Percentiles rank a stretch among this genome's conserved stretches.
These are phyloP conservation scores for Carposina sasakii DNA, from an alignment of 1,140 invertebrate genomes.

Conservation along the genomic window DNA sequence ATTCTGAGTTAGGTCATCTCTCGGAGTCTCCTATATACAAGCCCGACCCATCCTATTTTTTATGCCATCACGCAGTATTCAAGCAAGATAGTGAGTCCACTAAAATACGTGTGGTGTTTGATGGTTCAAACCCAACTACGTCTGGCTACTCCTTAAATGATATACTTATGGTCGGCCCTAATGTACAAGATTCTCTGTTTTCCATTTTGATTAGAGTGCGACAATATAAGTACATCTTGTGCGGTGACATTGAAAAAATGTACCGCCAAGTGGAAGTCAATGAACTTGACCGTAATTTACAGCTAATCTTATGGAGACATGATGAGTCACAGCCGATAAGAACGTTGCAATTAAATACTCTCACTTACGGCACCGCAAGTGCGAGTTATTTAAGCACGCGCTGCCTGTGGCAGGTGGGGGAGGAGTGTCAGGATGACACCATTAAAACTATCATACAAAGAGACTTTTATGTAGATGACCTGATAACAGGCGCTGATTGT, in stretches of 20 bases:
- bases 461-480: slow-evolving; percentile 4
- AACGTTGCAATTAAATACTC: slow-evolving; percentile 29
- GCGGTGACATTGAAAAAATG: slow-evolving; percentile 13
- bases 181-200: slow-evolving; percentile 8
- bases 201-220: slow-evolving; percentile 7
- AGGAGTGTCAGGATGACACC: not conserved
- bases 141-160: slow-evolving; percentile 8
- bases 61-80: slow-evolving; percentile 4
- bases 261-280: slow-evolving; percentile 2
- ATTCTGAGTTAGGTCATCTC: slow-evolving; percentile 6
- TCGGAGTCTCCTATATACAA: not conserved
- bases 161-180: slow-evolving; percentile 6
- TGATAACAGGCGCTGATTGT: not conserved
- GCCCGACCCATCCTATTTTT: slow-evolving; percentile 10
- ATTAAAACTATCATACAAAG: slow-evolving; percentile 4
- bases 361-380: slow-evolving; percentile 6
- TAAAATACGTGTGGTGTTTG: slow-evolving; percentile 1
- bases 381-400: slow-evolving; percentile 7
- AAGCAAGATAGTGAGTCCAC: slow-evolving; percentile 7
- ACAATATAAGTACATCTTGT: slow-evolving; percentile 29
- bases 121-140: not conserved
- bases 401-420: slow-evolving; percentile 1
- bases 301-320: slow-evolving; percentile 50
- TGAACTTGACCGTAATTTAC: slow-evolving; percentile 13
- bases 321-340: slow-evolving; percentile 28